Percentiles rank a stretch among this genome's conserved stretches.
These are phyloP conservation scores for Scelioninae gen. 2 DNA, from an alignment of 2,888 invertebrate genomes.

Conservation along the genomic window DNA sequence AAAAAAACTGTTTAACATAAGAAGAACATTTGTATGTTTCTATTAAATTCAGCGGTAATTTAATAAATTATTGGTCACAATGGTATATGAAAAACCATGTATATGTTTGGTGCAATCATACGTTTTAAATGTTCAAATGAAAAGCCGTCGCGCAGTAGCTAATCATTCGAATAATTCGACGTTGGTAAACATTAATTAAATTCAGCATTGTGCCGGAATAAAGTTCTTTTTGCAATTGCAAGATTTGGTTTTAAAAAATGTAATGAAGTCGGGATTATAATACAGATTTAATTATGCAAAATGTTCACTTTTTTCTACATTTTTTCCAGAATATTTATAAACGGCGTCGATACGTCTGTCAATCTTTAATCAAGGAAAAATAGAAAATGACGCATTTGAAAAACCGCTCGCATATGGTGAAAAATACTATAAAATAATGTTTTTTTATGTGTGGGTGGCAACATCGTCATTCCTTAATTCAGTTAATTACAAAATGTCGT, in stretches of 20 bases:
- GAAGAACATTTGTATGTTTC: too few species aligned
- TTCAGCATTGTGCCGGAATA: neutral
- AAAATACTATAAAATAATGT: neutral
- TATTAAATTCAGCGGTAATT: neutral
- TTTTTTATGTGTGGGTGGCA: too few species aligned
- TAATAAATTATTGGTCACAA: neutral
- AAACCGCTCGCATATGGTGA: neutral
- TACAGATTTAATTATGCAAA: constrained; percentile 25
- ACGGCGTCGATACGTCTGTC: too few species aligned
- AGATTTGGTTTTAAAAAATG: constrained; percentile 15
- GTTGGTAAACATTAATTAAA: constrained; percentile 41
- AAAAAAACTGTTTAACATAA: neutral
- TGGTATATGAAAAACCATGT: neutral
- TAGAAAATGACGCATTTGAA: neutral
- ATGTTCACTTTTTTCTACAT: too few species aligned
- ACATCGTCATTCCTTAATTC: too few species aligned
- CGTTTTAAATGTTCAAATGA: constrained; percentile 1
- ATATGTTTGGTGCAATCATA: constrained; percentile 8
- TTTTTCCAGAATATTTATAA: neutral
- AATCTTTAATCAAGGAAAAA: neutral
- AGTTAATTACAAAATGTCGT: too few species aligned
- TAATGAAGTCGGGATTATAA: constrained; percentile 2
- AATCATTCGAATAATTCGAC: constrained; percentile 29
- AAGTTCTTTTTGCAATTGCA: constrained; percentile 15
- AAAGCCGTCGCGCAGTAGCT: constrained; percentile 28